Percentiles rank a stretch among this genome's conserved stretches.
Evolutionary conservation across 2,888 invertebrate genomes (phyloP).

Genomic region (Escarpia spicata): DNA sequence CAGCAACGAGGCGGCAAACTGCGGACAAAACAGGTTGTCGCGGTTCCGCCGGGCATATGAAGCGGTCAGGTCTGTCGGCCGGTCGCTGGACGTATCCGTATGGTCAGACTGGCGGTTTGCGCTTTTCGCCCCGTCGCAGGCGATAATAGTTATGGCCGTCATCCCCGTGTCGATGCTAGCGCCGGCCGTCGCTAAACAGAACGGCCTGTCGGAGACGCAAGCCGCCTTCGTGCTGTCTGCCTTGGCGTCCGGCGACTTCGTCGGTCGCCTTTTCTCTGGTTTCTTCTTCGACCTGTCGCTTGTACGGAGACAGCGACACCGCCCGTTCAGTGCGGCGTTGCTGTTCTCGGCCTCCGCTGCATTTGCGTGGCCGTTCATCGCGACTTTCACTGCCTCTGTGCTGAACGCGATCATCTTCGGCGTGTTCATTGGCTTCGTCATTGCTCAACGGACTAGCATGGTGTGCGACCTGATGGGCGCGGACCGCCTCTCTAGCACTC

Average conservation of each 20-base stretch:
- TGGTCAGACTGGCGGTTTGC: conserved; percentile 18
- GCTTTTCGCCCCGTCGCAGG: conserved; percentile 19
- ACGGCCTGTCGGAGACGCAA: not conserved
- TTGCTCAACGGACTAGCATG: conserved; percentile 21
- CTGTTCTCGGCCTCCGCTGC: not conserved
- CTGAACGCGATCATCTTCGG: conserved; percentile 8
- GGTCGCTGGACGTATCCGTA: not conserved
- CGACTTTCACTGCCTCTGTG: not conserved
- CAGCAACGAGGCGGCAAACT: not conserved
- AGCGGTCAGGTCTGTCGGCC: not conserved
- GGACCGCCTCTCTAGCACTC: conserved; percentile 49
- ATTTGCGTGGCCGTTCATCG: not conserved
- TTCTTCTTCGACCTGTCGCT: conserved; percentile 17
- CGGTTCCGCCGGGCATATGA: not conserved
- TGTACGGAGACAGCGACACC: not conserved
- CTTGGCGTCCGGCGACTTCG: conserved; percentile 7
- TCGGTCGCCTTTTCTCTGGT: conserved; percentile 8
- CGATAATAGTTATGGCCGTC: not conserved
- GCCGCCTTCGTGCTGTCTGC: conserved; percentile 14
- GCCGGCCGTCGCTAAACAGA: conserved; percentile 18
- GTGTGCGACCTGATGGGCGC: conserved; percentile 48
- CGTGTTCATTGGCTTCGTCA: not conserved
- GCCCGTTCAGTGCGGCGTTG: not conserved
- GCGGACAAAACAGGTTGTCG: not conserved
- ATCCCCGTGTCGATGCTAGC: conserved; percentile 14